A percentile compares a stretch with the other conserved stretches of the same genome.
Evolutionary conservation across 2,797 vertebrate species (phyloP).

Genomic region (Poecilia velifera): DNA sequence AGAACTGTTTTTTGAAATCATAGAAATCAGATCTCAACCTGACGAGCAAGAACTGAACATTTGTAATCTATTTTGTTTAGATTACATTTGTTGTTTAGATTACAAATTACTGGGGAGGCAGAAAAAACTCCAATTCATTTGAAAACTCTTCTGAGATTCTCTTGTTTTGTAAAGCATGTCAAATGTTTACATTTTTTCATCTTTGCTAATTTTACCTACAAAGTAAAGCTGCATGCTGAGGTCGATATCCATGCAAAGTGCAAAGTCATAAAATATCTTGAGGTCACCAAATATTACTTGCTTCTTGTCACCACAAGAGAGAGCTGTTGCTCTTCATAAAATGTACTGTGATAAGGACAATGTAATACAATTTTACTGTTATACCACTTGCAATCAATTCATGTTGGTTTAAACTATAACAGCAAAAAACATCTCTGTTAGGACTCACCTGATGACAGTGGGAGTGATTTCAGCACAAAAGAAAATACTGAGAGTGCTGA

Average conservation of each 20-base stretch:
- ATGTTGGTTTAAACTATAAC: not conserved
- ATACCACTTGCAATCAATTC: not conserved
- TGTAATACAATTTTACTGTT: not conserved
- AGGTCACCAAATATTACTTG: not conserved
- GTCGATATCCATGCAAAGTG: not conserved
- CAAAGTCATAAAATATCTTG: not conserved
- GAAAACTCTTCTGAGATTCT: not conserved
- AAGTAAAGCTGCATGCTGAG: not conserved
- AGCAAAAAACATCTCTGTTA: not conserved
- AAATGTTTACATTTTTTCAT: not conserved
- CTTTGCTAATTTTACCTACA: not conserved
- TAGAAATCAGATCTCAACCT: not conserved
- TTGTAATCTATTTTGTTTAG: not conserved
- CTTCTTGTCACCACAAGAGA: conserved; percentile 40
- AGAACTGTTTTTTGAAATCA: not conserved
- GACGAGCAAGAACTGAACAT: not conserved
- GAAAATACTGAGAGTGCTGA: conserved; percentile 96
- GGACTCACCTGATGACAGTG: conserved; percentile 93
- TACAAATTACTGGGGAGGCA: not conserved
- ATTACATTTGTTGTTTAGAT: no score
- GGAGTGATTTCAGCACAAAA: conserved; percentile 98
- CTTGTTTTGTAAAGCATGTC: not conserved
- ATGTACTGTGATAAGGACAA: not conserved
- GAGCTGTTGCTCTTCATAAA: conserved; percentile 19
- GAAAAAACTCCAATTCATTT: not conserved